Percentiles rank a stretch among this genome's conserved stretches.
Conservation (phyloP, 1,140 invertebrate genomes). For the Drosophila sechellia region DNA sequence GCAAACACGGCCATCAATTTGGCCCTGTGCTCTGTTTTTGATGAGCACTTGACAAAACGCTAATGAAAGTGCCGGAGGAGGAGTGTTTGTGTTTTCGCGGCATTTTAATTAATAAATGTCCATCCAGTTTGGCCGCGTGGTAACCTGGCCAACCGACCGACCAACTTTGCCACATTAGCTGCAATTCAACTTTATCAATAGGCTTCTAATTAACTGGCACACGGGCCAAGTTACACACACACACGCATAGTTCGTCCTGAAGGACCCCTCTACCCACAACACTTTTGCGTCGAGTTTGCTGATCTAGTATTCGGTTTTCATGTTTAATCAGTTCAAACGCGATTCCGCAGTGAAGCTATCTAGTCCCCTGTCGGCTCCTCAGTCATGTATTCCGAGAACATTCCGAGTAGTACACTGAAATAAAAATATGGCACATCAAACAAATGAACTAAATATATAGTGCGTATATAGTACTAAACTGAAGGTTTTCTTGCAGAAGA, state of each 20-base stretch:
- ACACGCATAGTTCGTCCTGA: slow-evolving; percentile 1
- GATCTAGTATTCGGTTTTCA: slow-evolving; percentile 55
- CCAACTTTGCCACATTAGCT: slow-evolving; percentile 54
- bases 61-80: slow-evolving; percentile 45
- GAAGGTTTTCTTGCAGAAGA: too few species aligned
- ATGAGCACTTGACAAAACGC: slow-evolving; percentile 59
- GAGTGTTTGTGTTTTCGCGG: slow-evolving; percentile 57
- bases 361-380: slow-evolving; percentile 34
- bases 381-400: slow-evolving; percentile 55
- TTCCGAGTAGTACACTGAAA: not conserved
- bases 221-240: slow-evolving; percentile 16
- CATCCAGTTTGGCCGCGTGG: slow-evolving; percentile 13
- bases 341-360: slow-evolving; percentile 25
- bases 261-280: not conserved
- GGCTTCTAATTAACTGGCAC: slow-evolving; percentile 72
- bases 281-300: slow-evolving; percentile 52
- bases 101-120: slow-evolving; percentile 77
- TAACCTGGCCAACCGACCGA: slow-evolving; percentile 1
- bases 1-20: slow-evolving; percentile 60
- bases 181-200: slow-evolving; percentile 73
- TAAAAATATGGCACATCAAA: not conserved
- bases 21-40: slow-evolving; percentile 43
- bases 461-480: too few species aligned
- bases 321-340: slow-evolving; percentile 57
- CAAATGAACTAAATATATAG: too few species aligned